phyloP scores from a whole-genome alignment of 2,888 invertebrate genomes.

The Sphaerophoria rueppellii region DNA sequence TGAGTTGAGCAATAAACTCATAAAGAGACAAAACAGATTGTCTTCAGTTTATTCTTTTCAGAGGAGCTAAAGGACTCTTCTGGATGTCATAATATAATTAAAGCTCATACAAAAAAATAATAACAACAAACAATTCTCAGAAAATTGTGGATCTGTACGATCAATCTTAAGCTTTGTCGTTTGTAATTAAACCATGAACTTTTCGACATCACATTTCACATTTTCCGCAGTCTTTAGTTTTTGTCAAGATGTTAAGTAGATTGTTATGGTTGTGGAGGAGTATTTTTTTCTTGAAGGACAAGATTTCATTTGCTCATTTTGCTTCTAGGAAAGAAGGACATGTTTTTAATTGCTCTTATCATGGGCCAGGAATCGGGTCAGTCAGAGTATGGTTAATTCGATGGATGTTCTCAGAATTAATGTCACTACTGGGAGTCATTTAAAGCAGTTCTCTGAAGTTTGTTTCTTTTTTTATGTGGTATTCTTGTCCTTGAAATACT shows the following conservation, averaged over 20 bases:
- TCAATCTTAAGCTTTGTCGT: slow-evolving; percentile 26
- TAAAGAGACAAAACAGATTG: slow-evolving; percentile 15
- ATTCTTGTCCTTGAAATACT: neutral
- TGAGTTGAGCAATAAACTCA: too few relatives aligned
- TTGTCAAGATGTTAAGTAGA: neutral
- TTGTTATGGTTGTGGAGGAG: neutral
- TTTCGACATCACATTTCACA: neutral
- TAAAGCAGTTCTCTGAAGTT: neutral
- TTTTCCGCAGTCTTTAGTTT: neutral
- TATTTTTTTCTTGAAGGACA: neutral
- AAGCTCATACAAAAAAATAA: slow-evolving; percentile 9
- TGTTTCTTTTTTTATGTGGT: neutral
- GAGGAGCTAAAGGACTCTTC: neutral
- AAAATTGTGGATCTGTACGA: neutral
- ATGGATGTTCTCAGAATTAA: slow-evolving; percentile 18
- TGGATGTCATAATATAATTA: slow-evolving; percentile 1
- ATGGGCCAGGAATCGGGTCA: slow-evolving; percentile 26
- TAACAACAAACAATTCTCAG: neutral
- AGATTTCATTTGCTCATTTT: neutral
- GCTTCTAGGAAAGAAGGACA: neutral
- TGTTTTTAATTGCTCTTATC: slow-evolving; percentile 32
- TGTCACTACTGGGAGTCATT: slow-evolving; percentile 23
- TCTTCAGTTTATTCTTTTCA: neutral
- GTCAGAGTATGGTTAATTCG: slow-evolving; percentile 4
- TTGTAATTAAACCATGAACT: slow-evolving; percentile 32